A percentile compares a stretch with the other conserved stretches of the same genome.
phyloP scores from a whole-genome alignment of 2,113 vertebrate genomes.

The Lagopus leucura region DNA sequence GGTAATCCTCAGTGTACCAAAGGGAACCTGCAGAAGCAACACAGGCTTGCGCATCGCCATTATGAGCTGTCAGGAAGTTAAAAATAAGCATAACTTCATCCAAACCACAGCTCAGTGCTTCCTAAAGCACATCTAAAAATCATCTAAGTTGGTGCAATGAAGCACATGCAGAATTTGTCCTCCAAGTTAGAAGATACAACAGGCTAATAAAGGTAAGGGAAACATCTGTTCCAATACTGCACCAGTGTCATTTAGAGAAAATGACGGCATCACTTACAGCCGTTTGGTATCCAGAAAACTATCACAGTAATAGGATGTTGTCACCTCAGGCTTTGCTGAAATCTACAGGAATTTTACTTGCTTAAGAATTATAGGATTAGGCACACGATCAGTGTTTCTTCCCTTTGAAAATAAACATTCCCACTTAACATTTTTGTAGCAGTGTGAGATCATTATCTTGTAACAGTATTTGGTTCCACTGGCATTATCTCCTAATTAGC shows the following conservation, averaged over 20 bases:
- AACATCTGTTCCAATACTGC: slow-evolving; percentile 59
- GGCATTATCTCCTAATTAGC: slow-evolving; percentile 57
- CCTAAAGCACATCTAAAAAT: slow-evolving; percentile 1
- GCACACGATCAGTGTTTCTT: slow-evolving; percentile 52
- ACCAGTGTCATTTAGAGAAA: slow-evolving; percentile 52
- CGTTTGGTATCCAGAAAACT: slow-evolving; percentile 60
- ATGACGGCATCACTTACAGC: slow-evolving; percentile 42
- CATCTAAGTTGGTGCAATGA: slow-evolving; percentile 27
- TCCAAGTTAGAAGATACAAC: slow-evolving; percentile 49
- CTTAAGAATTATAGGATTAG: slow-evolving; percentile 65
- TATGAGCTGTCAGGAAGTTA: slow-evolving; percentile 58
- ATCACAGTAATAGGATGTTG: slow-evolving; percentile 50
- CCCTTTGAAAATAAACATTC: slow-evolving; percentile 64
- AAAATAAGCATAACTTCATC: slow-evolving; percentile 53
- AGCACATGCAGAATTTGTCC: slow-evolving; percentile 44
- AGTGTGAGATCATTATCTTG: slow-evolving; percentile 39
- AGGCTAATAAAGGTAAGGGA: slow-evolving; percentile 66
- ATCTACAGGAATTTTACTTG: slow-evolving; percentile 61
- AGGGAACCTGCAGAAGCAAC: slow-evolving; percentile 13
- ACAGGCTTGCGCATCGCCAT: slow-evolving; percentile 4
- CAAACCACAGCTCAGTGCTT: slow-evolving; percentile 47
- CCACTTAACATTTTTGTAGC: slow-evolving; percentile 22
- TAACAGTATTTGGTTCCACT: slow-evolving; percentile 35
- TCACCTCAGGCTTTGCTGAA: slow-evolving; percentile 60
- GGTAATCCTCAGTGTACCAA: background rate